Evolutionary conservation across 2,113 vertebrate species (phyloP), one percentile per base, ranked within the genome.

Genomic region (Mirounga angustirostris): DNA sequence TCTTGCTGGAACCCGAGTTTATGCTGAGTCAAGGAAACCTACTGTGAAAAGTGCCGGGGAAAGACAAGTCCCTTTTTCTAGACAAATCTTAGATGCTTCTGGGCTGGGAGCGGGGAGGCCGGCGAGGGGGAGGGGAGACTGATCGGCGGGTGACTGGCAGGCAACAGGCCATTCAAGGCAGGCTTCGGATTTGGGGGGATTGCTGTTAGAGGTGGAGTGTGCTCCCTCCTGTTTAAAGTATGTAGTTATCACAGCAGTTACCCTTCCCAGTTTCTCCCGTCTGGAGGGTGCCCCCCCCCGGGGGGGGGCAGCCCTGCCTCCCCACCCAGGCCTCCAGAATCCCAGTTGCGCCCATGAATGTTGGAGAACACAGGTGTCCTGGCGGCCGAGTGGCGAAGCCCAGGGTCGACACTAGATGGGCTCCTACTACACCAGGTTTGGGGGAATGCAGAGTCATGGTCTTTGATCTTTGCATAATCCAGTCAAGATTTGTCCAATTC

Each of bases 301-400:
- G 63, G 30, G 46, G 1, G 67, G 24, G 50, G 8, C 43, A 4
- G 24, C 9, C 7, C 30, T 9, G 3, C 50, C 89, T 63, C 28
- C 28, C 43, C 43, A 50, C 3, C 9, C 73, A n/a, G 19, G 24
- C 36, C n/a, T 61, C 40, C 73, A 63, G 21, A 28, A 52, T 10
- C 26, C 2, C 10, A 50, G 50, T 4, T 58, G 22, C 22, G 21
- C n/a, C n/a, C 12, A 33, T 12, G 43, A 30, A n/a, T 1, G 33
- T 4, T 10, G 7, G 22, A 36, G 16, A 14, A 56, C 26, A 16
- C 13, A 19, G 36, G 59, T 7, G 40, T 28, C 16, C 76, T 36
- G 26, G 8, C n/a, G 16, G 24, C 30, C 0, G 21, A 28, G n/a
- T 1, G 5, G 7, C 3, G 13, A 2, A 36, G 50, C 58, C n/a